These are phyloP conservation scores for Dascyllus trimaculatus DNA, from an alignment of 2,113 vertebrate genomes.

Conservation along the genomic window DNA sequence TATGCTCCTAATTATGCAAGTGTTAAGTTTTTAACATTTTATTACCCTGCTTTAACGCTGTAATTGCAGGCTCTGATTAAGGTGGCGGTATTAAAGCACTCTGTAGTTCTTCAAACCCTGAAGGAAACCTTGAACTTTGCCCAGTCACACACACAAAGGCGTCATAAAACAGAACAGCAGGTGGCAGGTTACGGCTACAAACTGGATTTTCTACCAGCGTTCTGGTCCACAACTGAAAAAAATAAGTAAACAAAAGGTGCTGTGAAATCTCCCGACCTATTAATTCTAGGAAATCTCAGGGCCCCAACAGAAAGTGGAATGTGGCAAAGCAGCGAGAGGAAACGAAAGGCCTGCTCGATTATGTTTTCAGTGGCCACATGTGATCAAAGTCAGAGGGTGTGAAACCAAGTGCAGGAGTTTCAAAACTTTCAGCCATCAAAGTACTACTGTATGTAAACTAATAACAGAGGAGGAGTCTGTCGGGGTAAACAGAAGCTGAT, in stretches of 20 bases:
- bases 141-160: not conserved
- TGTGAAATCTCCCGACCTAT: not conserved
- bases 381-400: not conserved
- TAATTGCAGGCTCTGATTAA: not conserved
- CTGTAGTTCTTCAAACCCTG: not conserved
- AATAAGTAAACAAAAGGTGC: not conserved
- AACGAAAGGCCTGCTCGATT: not conserved
- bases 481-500: too few relatives aligned
- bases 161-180: not conserved
- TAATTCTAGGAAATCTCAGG: not conserved
- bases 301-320: not conserved
- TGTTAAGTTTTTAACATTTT: too few relatives aligned
- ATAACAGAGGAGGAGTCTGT: too few relatives aligned
- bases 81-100: not conserved
- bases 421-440: not conserved
- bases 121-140: slow-evolving; percentile 10
- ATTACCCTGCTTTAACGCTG: not conserved
- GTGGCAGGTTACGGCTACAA: slow-evolving; percentile 27
- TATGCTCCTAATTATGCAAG: not conserved
- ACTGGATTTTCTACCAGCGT: not conserved
- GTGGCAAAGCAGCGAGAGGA: slow-evolving; percentile 5
- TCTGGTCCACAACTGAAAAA: not conserved
- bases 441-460: not conserved
- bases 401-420: not conserved
- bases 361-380: not conserved